Evolutionary conservation across 2,797 vertebrate species (phyloP), one percentile per base, ranked within the genome.

Genomic region (Remorina albescens): DNA sequence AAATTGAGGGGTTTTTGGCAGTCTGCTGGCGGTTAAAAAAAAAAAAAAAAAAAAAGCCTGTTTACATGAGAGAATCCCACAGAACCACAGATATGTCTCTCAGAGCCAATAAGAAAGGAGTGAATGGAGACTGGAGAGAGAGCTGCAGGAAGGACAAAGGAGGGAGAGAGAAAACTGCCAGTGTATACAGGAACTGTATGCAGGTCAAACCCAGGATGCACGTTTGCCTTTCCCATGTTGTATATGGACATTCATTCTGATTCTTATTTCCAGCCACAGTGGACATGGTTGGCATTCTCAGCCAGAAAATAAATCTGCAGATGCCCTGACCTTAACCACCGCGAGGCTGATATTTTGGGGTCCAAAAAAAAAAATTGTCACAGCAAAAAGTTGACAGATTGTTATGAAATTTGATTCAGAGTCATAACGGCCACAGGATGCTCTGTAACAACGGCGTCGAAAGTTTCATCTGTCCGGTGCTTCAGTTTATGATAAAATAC

Each of bases 1-100:
- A 94, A 94, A 93, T 93, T 92, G 88, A 86, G 87, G 76, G 88
- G 88, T 91, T 91, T n/a, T 94, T 88, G 87, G 86, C 86, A 91
- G 87, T 58, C 37, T 74, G 78, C 81, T 88, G 86, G 86, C 23
- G 81, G 91, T 90, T n/a, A n/a, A n/a, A n/a, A n/a, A n/a, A n/a
- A 78, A 90, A n/a, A n/a, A n/a, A 78, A 90, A n/a, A 78, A 90
- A 89, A 86, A 82, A 74, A 39, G 82, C 61, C 84, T 91, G 91
- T 93, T 92, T 93, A 92, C 85, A 88, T 84, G 83, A 90, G 89
- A 90, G 85, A 90, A 93, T 91, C 88, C 92, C 87, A 51, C 84
- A 89, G 78, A 92, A 92, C 90, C 91, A 87, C 93, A 94, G 86
- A 86, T 81, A 70, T 83, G 70, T 90, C 74, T 65, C 69, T 15